Percentiles rank a stretch among this genome's conserved stretches.
These are phyloP conservation scores for Petrocephalus zakoni DNA, from an alignment of 2,113 vertebrate genomes.

Conservation along the genomic window DNA sequence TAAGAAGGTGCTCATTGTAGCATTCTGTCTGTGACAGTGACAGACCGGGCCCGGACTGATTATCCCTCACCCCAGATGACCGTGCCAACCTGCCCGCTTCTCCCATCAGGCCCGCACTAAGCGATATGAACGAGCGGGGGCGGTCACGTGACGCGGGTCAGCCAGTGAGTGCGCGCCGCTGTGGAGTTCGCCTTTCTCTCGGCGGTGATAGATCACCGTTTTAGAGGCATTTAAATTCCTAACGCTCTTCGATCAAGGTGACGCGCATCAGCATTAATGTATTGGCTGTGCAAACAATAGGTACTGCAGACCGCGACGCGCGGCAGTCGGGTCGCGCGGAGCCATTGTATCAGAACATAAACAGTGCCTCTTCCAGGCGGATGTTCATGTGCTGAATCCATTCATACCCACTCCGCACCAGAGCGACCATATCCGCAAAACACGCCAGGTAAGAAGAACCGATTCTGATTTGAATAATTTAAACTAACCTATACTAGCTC, in stretches of 20 bases:
- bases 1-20: constrained; percentile 93
- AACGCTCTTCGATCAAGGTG: constrained; percentile 78
- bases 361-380: constrained; percentile 25
- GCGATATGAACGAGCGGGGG: constrained; percentile 86
- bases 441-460: constrained; percentile 12
- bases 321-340: constrained; percentile 50
- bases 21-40: constrained; percentile 73
- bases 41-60: constrained; percentile 69
- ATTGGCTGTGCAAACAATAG: constrained; percentile 61
- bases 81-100: constrained; percentile 87
- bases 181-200: constrained; percentile 70
- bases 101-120: constrained; percentile 70
- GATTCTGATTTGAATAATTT: constrained; percentile 11
- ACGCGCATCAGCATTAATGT: constrained; percentile 69
- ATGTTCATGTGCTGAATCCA: constrained; percentile 27
- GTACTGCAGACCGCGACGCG: constrained; percentile 53
- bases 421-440: constrained; percentile 40
- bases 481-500: neutral
- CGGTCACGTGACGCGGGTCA: constrained; percentile 72
- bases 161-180: constrained; percentile 75
- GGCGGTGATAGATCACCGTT: constrained; percentile 80
- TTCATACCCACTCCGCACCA: constrained; percentile 29
- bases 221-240: constrained; percentile 91
- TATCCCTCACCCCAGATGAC: constrained; percentile 66
- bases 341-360: constrained; percentile 24